Conservation (phyloP, 2,797 vertebrate species). For the Nyctalus aviator region DNA sequence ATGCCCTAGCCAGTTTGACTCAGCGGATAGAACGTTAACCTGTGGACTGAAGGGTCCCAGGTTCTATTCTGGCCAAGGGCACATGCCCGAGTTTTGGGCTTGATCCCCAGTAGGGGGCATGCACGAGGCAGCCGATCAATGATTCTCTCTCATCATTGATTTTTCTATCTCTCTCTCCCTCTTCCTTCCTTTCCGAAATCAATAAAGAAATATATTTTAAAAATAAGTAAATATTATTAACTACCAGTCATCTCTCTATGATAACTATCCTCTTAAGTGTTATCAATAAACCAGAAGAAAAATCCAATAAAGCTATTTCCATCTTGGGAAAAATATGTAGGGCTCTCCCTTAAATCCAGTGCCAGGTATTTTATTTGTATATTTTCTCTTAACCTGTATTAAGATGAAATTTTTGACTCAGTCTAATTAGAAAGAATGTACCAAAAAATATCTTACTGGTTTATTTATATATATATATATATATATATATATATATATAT, state of each 20-base stretch:
- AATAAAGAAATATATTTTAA: too few relatives aligned
- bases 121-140: too few relatives aligned
- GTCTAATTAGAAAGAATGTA: constrained; percentile 25
- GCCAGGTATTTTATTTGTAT: neutral
- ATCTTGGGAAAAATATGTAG: neutral
- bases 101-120: too few relatives aligned
- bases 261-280: neutral
- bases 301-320: neutral
- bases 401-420: constrained; percentile 3
- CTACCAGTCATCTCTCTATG: neutral
- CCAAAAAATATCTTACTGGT: neutral
- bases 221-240: neutral
- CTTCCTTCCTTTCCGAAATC: too few relatives aligned
- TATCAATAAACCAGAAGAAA: neutral
- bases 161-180: too few relatives aligned
- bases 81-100: too few relatives aligned
- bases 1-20: neutral
- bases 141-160: too few relatives aligned
- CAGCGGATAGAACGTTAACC: too few relatives aligned
- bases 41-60: too few relatives aligned
- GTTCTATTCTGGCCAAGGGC: too few relatives aligned
- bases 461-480: neutral
- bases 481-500: neutral
- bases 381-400: constrained; percentile 6
- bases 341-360: neutral